Evolutionary conservation across 2,888 invertebrate genomes (phyloP).

Genomic region (Hesperia comma): DNA sequence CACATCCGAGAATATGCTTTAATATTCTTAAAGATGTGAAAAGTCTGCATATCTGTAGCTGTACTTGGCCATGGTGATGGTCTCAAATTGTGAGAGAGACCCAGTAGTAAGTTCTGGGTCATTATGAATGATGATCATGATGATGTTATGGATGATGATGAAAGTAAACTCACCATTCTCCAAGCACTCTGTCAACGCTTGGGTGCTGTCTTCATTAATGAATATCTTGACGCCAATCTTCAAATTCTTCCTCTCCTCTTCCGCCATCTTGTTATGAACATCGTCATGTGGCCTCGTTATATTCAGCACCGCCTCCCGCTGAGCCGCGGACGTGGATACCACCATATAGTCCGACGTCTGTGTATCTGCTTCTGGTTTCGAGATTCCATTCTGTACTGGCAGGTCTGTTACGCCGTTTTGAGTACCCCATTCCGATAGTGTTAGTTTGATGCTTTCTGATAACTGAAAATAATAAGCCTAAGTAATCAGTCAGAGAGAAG

Average conservation of each 20-base stretch:
- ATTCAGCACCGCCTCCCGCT: constrained; percentile 69
- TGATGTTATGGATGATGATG: too few species aligned
- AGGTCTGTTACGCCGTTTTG: constrained; percentile 52
- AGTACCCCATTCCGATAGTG: constrained; percentile 73
- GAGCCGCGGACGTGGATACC: constrained; percentile 56
- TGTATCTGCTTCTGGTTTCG: constrained; percentile 42
- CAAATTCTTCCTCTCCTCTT: constrained; percentile 89
- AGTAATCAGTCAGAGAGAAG: neutral
- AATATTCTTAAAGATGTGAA: too few species aligned
- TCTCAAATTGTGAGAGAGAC: too few species aligned
- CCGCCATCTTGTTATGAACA: constrained; percentile 85
- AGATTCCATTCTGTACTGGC: constrained; percentile 61
- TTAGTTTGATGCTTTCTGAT: constrained; percentile 79
- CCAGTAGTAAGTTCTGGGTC: too few species aligned
- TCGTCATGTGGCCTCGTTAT: constrained; percentile 86
- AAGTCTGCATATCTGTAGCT: too few species aligned
- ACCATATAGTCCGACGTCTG: constrained; percentile 68
- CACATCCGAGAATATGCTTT: too few species aligned
- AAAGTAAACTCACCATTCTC: constrained; percentile 87
- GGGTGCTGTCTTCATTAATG: constrained; percentile 87
- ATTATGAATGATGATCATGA: too few species aligned
- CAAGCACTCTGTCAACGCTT: constrained; percentile 88
- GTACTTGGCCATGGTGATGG: too few species aligned
- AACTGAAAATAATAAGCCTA: constrained; percentile 55
- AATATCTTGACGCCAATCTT: constrained; percentile 95